A percentile compares a stretch with the other conserved stretches of the same genome.
Evolutionary conservation across 2,113 vertebrate genomes (phyloP).

Genomic region (Columba janthina): DNA sequence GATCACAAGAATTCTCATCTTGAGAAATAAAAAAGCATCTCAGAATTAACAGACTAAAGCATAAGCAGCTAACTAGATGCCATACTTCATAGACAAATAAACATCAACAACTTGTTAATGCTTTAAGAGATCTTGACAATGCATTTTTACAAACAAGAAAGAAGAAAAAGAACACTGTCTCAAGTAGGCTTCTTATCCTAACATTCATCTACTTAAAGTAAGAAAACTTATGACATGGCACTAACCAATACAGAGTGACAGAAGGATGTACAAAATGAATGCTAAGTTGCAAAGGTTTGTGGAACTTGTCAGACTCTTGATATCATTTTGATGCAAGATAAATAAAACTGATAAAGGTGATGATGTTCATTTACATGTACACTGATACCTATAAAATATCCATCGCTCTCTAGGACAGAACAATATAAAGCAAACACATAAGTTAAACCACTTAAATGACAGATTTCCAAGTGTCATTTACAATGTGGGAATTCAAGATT

Average conservation of each 20-base stretch:
- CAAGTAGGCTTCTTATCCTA: not conserved
- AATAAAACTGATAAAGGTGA: not conserved
- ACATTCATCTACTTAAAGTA: not conserved
- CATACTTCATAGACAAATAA: not conserved
- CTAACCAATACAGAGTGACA: not conserved
- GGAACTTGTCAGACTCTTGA: not conserved
- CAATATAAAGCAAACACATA: not conserved
- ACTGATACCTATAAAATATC: not conserved
- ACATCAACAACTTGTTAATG: not conserved
- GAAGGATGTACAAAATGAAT: not conserved
- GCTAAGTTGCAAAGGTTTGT: not conserved
- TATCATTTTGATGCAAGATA: not conserved
- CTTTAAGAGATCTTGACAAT: not conserved
- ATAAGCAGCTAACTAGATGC: not conserved
- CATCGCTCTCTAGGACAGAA: not conserved
- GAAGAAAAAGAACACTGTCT: not conserved
- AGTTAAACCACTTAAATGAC: not conserved
- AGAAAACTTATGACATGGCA: not conserved
- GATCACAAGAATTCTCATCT: not conserved
- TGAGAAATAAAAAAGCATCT: not conserved
- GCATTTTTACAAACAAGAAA: not conserved
- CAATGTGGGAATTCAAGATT: not conserved
- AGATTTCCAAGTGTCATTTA: not conserved
- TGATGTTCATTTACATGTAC: not conserved
- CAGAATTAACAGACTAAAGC: not conserved